Evolutionary conservation across 2,797 vertebrate genomes (phyloP), one percentile per base, ranked within the genome.

Genomic region (Notoglanidium macrostoma): DNA sequence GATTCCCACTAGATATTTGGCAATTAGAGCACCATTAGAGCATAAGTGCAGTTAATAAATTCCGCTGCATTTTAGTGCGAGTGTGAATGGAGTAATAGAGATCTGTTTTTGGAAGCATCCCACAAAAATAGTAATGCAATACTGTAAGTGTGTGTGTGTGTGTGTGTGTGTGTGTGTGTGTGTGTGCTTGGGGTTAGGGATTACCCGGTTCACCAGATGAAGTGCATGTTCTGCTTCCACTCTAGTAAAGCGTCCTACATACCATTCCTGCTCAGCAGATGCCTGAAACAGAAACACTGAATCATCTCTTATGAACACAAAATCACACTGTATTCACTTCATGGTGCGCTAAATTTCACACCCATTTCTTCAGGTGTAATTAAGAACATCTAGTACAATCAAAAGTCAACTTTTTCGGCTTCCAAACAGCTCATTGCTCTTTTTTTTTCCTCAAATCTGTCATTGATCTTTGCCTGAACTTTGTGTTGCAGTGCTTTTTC

Each of bases 191-290:
- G 23, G 1, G 26, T 40, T 40, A 4, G 21, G 40, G 8, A 29
- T 61, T 95, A 98, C 98, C 93, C 90, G 95, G 91, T 95, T 97
- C 79, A 96, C 94, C 84, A 96, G 92, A 87, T 96, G 92, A 83
- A 99, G 91, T 8, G 96, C 96, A 5, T 96, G 95, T 86, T 98
- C 97, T 5, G 96, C 96, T 51, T 95, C 94, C 4, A 93, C 92
- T 55, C 97, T 96, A 76, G 92, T 92, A 5, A 92, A 96, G 12
- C 94, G 67, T 86, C 97, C 96, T 3, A 96, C 2, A 3, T 98
- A 98, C 97, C 98, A 98, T 90, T 92, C 92, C 15, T 94, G 92
- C 78, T 93, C 90, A 46, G 82, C 89, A 76, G 86, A 88, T 0
- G 65, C 90, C 96, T 95, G 87, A 7, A 82, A 29, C 14, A 85